These are phyloP conservation scores for Ptilonorhynchus violaceus DNA, from an alignment of 2,113 vertebrate species.

Conservation along the genomic window DNA sequence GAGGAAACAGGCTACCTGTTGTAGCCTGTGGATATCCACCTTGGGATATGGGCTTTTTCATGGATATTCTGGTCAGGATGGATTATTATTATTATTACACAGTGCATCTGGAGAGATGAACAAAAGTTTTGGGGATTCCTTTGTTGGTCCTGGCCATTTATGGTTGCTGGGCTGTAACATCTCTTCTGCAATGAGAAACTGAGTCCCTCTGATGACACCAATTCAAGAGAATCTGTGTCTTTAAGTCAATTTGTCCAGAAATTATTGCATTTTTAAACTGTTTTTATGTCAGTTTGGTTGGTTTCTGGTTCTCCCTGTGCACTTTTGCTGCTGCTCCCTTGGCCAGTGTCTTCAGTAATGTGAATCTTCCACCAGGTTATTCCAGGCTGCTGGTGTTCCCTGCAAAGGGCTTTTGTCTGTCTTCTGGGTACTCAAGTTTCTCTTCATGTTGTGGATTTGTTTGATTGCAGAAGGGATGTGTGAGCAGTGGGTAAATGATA, in stretches of 20 bases:
- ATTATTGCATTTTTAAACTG: background rate
- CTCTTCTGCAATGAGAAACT: background rate
- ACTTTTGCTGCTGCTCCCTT: background rate
- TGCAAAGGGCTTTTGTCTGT: background rate
- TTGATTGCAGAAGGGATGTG: background rate
- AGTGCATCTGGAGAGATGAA: background rate
- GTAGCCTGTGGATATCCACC: background rate
- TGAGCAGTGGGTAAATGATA: background rate
- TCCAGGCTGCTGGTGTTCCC: background rate
- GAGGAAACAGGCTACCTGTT: background rate
- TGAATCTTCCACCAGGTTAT: fast-evolving
- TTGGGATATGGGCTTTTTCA: background rate
- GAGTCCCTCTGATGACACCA: background rate
- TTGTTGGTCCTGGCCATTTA: background rate
- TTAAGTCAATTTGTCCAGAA: background rate
- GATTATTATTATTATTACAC: background rate
- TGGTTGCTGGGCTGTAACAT: background rate
- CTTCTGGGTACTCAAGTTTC: background rate
- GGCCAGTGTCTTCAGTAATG: background rate
- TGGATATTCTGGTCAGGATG: background rate
- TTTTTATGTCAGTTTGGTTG: fast-evolving
- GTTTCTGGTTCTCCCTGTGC: background rate
- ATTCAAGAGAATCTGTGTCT: background rate
- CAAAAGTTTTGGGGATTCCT: background rate
- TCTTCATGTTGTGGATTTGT: background rate